phyloP scores from a whole-genome alignment of 2,888 invertebrate genomes.

The Homarus gammarus region DNA sequence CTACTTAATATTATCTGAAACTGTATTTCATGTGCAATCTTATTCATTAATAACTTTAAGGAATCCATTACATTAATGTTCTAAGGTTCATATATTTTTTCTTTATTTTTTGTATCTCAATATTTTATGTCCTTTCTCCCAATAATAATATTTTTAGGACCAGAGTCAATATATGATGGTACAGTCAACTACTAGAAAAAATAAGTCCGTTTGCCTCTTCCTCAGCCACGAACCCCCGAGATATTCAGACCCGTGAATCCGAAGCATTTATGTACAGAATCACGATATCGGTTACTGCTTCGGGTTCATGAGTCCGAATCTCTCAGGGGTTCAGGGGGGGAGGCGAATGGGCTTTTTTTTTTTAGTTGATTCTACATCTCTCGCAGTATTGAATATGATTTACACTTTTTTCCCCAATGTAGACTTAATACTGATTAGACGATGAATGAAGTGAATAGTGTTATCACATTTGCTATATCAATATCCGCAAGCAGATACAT shows the following conservation, averaged over 20 bases:
- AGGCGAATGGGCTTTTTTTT: too few relatives aligned
- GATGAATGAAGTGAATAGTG: background rate
- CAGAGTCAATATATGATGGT: background rate
- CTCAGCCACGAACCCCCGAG: too few relatives aligned
- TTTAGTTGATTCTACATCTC: too few relatives aligned
- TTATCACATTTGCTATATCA: background rate
- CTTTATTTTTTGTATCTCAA: background rate
- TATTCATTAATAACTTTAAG: background rate
- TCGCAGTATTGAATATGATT: too few relatives aligned
- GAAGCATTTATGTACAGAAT: background rate
- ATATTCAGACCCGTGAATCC: background rate
- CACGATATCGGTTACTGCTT: too few relatives aligned
- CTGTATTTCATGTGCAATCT: background rate
- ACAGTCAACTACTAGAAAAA: too few relatives aligned
- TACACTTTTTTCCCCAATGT: background rate
- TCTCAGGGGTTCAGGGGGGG: too few relatives aligned
- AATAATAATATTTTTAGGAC: background rate
- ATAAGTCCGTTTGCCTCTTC: too few relatives aligned
- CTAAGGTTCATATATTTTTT: background rate
- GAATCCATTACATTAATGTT: background rate
- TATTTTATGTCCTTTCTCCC: background rate
- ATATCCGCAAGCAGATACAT: background rate
- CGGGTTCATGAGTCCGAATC: too few relatives aligned
- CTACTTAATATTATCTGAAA: background rate
- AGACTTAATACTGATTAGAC: too few relatives aligned